Evolutionary conservation across 2,888 invertebrate genomes (phyloP), one percentile per base, ranked within the genome.

Genomic region (Incurvaria masculella): DNA sequence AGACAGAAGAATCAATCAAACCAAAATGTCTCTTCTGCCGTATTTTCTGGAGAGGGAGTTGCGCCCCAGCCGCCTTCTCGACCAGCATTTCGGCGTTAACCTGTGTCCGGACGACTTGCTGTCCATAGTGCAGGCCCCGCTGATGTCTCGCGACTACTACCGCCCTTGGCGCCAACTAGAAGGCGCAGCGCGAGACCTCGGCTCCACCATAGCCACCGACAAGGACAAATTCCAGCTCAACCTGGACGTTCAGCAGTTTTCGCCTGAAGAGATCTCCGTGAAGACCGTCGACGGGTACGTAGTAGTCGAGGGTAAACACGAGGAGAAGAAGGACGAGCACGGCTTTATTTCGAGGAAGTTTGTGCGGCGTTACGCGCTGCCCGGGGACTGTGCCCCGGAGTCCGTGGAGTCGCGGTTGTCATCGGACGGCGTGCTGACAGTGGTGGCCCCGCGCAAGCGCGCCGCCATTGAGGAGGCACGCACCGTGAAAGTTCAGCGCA

Each of bases 101-200:
- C 40, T 40, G 8, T 8, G 6, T 40, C 40, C 40, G 4, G 40
- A 40, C 14, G 40, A 40, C 14, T 8, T 40, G 16, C 40, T 40
- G 16, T 17, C 40, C 14, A 6, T 14, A 6, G 40, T 40, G 5
- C 4, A n/a, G 6, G 18, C 40, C 6, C 40, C 40, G 16, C 6
- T 40, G 40, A 5, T 40, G 40, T 8, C 40, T 14, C 40, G 8
- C 6, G 40, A 40, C 40, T 40, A 40, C 18, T 40, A 40, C 40
- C 16, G 40, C 81, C 82, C 1, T 87, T 89, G 2, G 88, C 87
- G 62, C 81, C 86, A 1, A 79, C 80, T 18, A 85, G 86, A n/a
- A 17, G 40, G 6, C 5, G 40, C n/a, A 8, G 40, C 40, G 16
- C 4, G 40, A 18, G 40, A 40, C 40, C 16, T 18, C 40, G 40